Evolutionary conservation across 2,113 vertebrate genomes (phyloP).

Genomic region (Micromys minutus): DNA sequence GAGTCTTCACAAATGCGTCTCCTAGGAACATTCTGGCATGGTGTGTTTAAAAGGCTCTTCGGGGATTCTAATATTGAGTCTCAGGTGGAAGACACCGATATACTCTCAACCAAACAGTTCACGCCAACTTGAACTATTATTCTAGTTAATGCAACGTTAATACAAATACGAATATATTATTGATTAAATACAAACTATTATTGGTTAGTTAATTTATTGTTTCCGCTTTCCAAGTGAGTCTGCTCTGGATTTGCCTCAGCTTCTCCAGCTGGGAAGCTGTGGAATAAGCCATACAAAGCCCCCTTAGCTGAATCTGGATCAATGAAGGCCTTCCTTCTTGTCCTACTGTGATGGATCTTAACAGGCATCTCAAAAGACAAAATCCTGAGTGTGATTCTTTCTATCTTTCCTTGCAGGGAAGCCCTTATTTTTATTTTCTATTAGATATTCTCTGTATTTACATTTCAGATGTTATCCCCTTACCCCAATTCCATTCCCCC

Average conservation of each 20-base stretch:
- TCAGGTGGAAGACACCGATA: background rate
- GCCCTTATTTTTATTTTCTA: no score
- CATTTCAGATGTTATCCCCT: no score
- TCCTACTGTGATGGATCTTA: background rate
- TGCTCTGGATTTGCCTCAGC: background rate
- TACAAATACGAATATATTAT: no score
- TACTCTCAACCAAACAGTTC: background rate
- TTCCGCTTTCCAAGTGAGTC: background rate
- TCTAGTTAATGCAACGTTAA: background rate
- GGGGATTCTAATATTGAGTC: slow-evolving; percentile 2
- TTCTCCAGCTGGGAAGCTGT: background rate
- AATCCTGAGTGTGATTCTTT: background rate
- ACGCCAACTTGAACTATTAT: background rate
- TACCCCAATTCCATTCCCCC: no score
- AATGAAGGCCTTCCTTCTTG: background rate
- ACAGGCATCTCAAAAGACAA: background rate
- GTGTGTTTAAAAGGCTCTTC: slow-evolving; percentile 12
- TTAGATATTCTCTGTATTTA: no score
- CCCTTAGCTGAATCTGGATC: background rate
- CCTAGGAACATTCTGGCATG: background rate
- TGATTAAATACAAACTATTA: no score
- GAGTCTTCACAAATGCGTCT: background rate
- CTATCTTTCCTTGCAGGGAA: no score
- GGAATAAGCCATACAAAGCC: background rate
- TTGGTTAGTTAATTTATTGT: background rate